These are phyloP conservation scores for Lochmaea capreae DNA, from an alignment of 2,888 invertebrate species.

Conservation along the genomic window DNA sequence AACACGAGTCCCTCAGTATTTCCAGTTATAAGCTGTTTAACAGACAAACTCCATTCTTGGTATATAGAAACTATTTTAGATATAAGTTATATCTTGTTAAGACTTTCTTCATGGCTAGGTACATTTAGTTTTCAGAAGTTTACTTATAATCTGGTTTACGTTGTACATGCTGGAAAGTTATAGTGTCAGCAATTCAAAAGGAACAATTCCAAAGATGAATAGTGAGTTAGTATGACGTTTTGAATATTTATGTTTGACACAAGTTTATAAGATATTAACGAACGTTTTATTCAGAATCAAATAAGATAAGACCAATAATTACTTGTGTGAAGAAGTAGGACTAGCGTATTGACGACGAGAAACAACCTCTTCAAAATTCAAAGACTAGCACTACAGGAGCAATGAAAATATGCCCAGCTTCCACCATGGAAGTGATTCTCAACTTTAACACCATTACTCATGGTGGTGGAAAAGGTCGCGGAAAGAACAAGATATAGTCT, in stretches of 20 bases:
- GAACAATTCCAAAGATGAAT: not conserved
- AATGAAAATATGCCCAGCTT: too few species aligned
- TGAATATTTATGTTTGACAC: not conserved
- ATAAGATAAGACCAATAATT: too few species aligned
- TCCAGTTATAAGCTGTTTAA: slow-evolving; percentile 23
- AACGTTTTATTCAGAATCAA: too few species aligned
- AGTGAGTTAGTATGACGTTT: not conserved
- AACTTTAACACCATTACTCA: too few species aligned
- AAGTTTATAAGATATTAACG: too few species aligned
- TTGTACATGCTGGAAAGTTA: slow-evolving; percentile 5
- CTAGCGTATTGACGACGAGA: too few species aligned
- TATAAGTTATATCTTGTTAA: slow-evolving; percentile 33
- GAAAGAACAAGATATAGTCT: too few species aligned
- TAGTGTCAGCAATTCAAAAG: not conserved
- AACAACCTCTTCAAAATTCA: too few species aligned
- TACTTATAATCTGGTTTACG: slow-evolving; percentile 10
- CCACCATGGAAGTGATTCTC: too few species aligned
- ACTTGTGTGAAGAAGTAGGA: too few species aligned
- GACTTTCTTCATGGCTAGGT: slow-evolving; percentile 29
- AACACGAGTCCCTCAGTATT: not conserved
- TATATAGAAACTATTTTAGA: slow-evolving; percentile 28
- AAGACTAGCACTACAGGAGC: too few species aligned
- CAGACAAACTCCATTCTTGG: slow-evolving; percentile 19
- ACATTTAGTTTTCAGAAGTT: slow-evolving; percentile 26
- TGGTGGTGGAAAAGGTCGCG: too few species aligned